phyloP scores from a whole-genome alignment of 2,113 vertebrate species.

The Empidonax alnorum region DNA sequence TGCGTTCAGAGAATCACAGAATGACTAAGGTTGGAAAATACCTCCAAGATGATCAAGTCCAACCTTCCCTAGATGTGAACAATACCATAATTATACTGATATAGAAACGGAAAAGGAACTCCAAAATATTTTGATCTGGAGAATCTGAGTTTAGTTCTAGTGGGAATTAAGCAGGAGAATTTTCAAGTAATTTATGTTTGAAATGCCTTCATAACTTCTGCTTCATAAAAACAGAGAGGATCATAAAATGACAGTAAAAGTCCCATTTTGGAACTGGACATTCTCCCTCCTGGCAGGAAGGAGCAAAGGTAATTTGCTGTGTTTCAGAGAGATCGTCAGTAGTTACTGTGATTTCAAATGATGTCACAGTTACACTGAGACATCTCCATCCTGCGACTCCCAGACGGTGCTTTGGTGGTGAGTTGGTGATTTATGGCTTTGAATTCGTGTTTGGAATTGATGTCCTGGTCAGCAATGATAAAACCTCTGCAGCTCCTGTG shows the following conservation, averaged over 20 bases:
- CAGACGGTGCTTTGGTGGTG: not conserved
- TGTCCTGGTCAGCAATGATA: not conserved
- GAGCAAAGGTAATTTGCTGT: not conserved
- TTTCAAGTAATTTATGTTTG: not conserved
- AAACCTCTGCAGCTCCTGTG: rapidly evolving
- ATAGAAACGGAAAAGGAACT: not conserved
- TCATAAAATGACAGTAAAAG: not conserved
- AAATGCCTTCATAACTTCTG: conserved; percentile 3
- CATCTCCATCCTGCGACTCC: not conserved
- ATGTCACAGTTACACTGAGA: not conserved
- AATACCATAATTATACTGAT: not conserved
- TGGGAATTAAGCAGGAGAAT: not conserved
- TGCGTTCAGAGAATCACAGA: not conserved
- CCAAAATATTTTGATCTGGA: not conserved
- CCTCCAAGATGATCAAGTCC: not conserved
- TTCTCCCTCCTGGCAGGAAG: not conserved
- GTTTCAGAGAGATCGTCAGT: not conserved
- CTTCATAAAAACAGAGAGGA: not conserved
- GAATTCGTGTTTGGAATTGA: not conserved
- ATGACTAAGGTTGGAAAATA: not conserved
- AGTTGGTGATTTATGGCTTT: not conserved
- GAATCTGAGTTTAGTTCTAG: not conserved
- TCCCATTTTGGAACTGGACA: not conserved
- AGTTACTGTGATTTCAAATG: not conserved
- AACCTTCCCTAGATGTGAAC: not conserved